Evolutionary conservation across 2,113 vertebrate genomes (phyloP), one percentile per base, ranked within the genome.

Genomic region (Neodon shergylaensis): DNA sequence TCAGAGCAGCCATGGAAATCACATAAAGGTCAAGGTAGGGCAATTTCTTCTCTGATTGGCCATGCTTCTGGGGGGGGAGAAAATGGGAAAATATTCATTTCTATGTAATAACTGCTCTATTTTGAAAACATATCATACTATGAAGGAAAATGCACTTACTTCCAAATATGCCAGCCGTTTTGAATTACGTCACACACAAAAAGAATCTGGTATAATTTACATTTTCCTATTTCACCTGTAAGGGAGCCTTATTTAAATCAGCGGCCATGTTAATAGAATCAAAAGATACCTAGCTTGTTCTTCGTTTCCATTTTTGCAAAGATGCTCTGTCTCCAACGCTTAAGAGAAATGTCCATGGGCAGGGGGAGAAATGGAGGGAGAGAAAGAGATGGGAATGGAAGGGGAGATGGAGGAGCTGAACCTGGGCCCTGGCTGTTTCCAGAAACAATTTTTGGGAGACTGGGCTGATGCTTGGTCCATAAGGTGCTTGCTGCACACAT

Each of bases 21-120:
- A 89, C 65, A 31, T 7, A 65, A 65, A 96, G 94, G 97, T 97
- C 84, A 93, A 95, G 90, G 90, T 85, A 36, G 93, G 74, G 78
- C 84, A 68, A 63, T 72, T 88, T 92, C 92, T 81, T 72, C 33
- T n/a, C 77, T 77, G 81, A 28, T 44, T 85, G 63, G 28, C 42
- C 91, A 79, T 61, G 26, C 39, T 93, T 78, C 24, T 87, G 31
- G 49, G 3, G 47, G 3, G 10, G 7, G 74, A 42, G 89, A 58
- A 52, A 52, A 14, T 7, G 36, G 49, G 58, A 47, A 47, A 87
- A 7, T 19, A n/a, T 72, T 12, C 31, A 16, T 70, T 14, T 85
- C 28, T 31, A 54, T 73, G 19, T 81, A 88, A 28, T 39, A 88
- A 89, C 52, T 83, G 68, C 8, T 90, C 21, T 65, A 14, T 61